Evolutionary conservation across 2,113 vertebrate genomes (phyloP), one percentile per base, ranked within the genome.

Genomic region (Mesocricetus auratus): DNA sequence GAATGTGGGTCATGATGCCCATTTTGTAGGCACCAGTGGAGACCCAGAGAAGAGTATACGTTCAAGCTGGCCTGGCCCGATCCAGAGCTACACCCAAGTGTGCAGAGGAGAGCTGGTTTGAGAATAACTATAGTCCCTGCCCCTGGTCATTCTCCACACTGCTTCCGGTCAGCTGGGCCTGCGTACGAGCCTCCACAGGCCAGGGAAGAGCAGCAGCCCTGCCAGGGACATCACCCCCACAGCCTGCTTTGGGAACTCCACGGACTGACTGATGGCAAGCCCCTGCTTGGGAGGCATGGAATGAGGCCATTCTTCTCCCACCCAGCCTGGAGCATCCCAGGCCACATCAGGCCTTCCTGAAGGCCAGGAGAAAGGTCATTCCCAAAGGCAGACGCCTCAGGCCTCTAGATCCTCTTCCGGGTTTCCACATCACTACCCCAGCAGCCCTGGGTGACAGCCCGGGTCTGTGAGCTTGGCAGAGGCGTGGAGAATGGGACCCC

Each of bases 321-420:
- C 45, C 66, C 53, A 36, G 71, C 69, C 45, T 56, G 26, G 42
- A 17, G 73, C 26, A 21, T 56, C 50, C 29, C 42, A 0, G 0
- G 10, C 64, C 75, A 87, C 36, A n/a, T 39, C 79, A 93, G 89
- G 81, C 62, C 89, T 91, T 89, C 92, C 60, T 31, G 89, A 66
- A 90, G 81, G 86, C 69, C 31, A 47, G 36, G 58, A 94, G 42
- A 71, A 92, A 86, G 90, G 47, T 50, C 66, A 36, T 17, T 33
- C 53, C 39, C 36, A 85, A 56, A n/a, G 36, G 1, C 0, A 24
- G 50, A 50, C 5, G 58, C 90, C 45, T 17, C 19, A 0, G 0
- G 88, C 85, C 79, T 68, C 77, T 73, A 78, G 26, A 0, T 24
- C 66, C 42, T 79, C n/a, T 31, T 56, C 36, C 39, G 9, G 9